Evolutionary conservation across 2,888 invertebrate genomes (phyloP).

Genomic region (Diarsia dahlii): DNA sequence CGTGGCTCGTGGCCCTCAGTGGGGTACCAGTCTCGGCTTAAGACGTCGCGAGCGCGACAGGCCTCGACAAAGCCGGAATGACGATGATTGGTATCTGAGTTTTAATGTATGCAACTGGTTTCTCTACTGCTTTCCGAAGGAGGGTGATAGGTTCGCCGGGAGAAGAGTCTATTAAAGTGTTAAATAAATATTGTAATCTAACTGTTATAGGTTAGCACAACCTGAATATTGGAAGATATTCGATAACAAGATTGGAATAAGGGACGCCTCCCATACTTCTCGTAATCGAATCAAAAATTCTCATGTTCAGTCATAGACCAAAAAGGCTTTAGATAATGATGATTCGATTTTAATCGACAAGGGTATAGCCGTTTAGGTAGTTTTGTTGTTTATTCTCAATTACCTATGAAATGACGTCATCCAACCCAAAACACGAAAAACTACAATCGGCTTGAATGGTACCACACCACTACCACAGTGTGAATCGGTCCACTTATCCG

Average conservation of each 20-base stretch:
- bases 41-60: too few relatives aligned
- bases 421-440: slow-evolving; percentile 13
- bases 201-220: background rate
- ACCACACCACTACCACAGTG: too few relatives aligned
- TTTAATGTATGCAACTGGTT: too few relatives aligned
- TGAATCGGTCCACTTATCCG: slow-evolving; percentile 46
- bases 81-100: too few relatives aligned
- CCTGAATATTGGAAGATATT: background rate
- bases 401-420: slow-evolving; percentile 29
- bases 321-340: slow-evolving; percentile 4
- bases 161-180: too few relatives aligned
- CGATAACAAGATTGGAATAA: background rate
- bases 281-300: too few relatives aligned
- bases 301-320: background rate
- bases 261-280: too few relatives aligned
- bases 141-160: too few relatives aligned
- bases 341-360: slow-evolving; percentile 35
- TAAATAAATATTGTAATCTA: background rate
- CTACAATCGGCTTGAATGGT: slow-evolving; percentile 29
- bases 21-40: too few relatives aligned
- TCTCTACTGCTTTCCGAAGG: too few relatives aligned
- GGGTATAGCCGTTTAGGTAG: background rate
- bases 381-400: slow-evolving; percentile 10
- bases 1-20: too few relatives aligned
- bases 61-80: too few relatives aligned